Conservation (phyloP, 1,140 invertebrate genomes). For the Globodera rostochiensis region DNA sequence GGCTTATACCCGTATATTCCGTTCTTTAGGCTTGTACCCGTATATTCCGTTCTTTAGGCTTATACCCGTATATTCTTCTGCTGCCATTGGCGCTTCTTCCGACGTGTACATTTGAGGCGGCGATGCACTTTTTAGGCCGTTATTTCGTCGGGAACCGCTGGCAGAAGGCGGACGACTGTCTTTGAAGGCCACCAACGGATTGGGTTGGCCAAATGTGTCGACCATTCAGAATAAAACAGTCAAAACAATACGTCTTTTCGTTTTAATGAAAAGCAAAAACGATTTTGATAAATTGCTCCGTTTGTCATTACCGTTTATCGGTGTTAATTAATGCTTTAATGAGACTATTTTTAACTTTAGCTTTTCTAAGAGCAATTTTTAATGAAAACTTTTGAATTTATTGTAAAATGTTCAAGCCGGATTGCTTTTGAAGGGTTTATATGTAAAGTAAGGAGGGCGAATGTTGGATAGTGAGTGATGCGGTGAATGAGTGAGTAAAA, state of each 20-base stretch:
- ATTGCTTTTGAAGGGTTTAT: neutral
- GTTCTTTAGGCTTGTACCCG: neutral
- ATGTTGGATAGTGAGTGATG: neutral
- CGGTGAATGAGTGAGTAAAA: neutral
- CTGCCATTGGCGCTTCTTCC: constrained; percentile 11
- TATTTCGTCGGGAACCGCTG: neutral
- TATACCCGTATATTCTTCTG: constrained; percentile 18
- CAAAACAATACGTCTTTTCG: too few species aligned
- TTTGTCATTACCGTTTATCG: too few species aligned
- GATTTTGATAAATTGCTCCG: neutral
- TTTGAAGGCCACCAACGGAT: constrained; percentile 8
- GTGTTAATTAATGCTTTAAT: too few species aligned
- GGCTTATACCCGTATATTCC: neutral
- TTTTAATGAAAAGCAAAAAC: neutral
- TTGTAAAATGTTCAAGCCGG: neutral
- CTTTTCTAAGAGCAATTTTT: neutral
- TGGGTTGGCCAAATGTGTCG: constrained; percentile 27
- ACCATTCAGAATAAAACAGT: neutral
- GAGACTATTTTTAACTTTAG: neutral
- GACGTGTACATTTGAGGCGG: constrained; percentile 30
- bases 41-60: too few species aligned
- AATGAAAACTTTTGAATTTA: neutral
- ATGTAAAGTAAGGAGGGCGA: neutral
- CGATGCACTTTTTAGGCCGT: constrained; percentile 20
- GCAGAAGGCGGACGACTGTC: constrained; percentile 21